Base-by-base conservation (phyloP, 2,113 vertebrate species). In the Cottus gobio region DNA sequence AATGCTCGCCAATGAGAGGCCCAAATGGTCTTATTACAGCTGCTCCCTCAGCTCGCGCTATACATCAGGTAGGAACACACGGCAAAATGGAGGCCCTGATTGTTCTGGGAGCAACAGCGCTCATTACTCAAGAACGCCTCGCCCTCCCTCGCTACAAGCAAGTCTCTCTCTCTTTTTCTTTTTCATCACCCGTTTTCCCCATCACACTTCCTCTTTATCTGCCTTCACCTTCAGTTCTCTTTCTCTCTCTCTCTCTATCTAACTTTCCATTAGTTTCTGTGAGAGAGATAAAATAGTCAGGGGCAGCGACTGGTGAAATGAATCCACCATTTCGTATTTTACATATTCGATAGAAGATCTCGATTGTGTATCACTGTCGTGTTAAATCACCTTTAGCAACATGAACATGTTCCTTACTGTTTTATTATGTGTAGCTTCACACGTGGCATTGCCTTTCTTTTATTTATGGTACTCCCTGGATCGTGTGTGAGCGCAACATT, bases 1-100 rank as follows among this genome's bases (percentile, higher is more conserved):
- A 94, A 95, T 93, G 93, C 89, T 87, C 83, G 65, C 89, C 94
- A 94, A 95, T 93, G 92, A 94, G 93, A 90, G 87, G 87, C 92
- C 91, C 91, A 93, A 94, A 95, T 94, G 93, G 92, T 92, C 94
- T 95, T 94, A 94, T 95, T 94, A 94, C 92, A 93, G 85, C 88
- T 83, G 91, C 87, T 94, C 93, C 92, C 94, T 92, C 87, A 89
- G 93, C 92, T 91, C 87, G 31, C 69, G 37, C 92, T 71, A 93
- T 95, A 95, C 91, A 93, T 95, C 95, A 95, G 92, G 91, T 88
- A 90, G 85, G 87, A 95, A 93, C 91, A 89, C 92, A 85, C 71
- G 30, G 83, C 90, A 92, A 92, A 93, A 93, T 93, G 90, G 91
- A 93, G 92, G 86, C 87, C 84, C 88, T 94, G 94, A 95, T 95